A percentile compares a stretch with the other conserved stretches of the same genome.
These are phyloP conservation scores for Rhopilema esculentum DNA, from an alignment of 30 jellyfish, hydroid and myxozoan species.

Conservation along the genomic window DNA sequence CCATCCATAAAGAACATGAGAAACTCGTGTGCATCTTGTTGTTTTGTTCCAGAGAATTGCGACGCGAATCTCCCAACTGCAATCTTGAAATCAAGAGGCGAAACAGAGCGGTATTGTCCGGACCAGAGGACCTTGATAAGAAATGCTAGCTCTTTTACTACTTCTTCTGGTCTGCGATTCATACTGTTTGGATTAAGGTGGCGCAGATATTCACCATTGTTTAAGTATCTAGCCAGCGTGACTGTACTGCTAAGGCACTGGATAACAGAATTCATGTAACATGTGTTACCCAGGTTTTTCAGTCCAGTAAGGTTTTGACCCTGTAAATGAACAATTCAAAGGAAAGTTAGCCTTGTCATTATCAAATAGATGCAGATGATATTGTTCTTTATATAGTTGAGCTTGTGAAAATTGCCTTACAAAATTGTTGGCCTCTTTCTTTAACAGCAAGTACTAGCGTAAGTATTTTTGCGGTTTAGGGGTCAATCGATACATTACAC, in stretches of 20 bases:
- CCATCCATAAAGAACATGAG: constrained; percentile 92
- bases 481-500: no score
- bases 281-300: constrained; percentile 95
- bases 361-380: no score
- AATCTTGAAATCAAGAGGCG: constrained; percentile 87
- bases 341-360: no score
- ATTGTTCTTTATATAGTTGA: no score
- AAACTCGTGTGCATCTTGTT: constrained; percentile 95
- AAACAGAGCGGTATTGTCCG: constrained; percentile 96
- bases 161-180: constrained; percentile 85
- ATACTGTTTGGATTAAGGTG: constrained; percentile 74
- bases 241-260: constrained; percentile 81
- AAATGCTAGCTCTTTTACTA: constrained; percentile 89
- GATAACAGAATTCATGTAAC: constrained; percentile 94
- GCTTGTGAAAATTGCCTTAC: no score
- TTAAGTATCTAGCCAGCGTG: constrained; percentile 79
- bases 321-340: constrained; percentile 48
- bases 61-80: constrained; percentile 86
- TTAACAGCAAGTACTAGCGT: no score
- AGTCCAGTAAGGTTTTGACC: constrained; percentile 92
- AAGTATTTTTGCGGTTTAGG: no score
- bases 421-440: no score
- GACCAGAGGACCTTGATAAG: constrained; percentile 87
- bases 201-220: constrained; percentile 55
- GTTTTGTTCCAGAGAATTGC: constrained; percentile 75